Evolutionary conservation across 2,113 vertebrate species (phyloP).

Genomic region (Calidris pugnax): DNA sequence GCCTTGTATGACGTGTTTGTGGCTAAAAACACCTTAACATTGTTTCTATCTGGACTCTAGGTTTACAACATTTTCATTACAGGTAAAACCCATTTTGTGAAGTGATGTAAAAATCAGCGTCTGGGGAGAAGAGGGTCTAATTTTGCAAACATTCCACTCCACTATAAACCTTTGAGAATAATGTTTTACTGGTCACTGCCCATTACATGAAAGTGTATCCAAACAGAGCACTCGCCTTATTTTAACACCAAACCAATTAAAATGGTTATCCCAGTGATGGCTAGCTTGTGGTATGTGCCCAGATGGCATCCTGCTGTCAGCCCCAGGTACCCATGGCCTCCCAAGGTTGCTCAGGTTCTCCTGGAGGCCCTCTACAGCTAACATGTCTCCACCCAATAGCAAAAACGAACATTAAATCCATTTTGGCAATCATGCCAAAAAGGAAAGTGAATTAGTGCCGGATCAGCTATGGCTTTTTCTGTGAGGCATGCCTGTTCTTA

Average conservation of each 20-base stretch:
- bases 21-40: neutral
- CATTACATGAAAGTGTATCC: neutral
- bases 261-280: neutral
- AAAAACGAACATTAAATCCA: neutral
- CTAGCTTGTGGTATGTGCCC: rapidly evolving
- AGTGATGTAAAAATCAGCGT: neutral
- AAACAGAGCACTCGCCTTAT: neutral
- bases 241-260: neutral
- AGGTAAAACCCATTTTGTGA: neutral
- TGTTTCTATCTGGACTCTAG: neutral
- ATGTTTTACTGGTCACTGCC: neutral
- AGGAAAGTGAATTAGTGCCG: neutral
- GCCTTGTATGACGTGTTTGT: neutral
- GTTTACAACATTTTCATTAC: neutral
- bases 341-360: neutral
- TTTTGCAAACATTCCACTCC: neutral
- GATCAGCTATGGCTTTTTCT: neutral
- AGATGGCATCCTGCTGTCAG: neutral
- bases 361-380: neutral
- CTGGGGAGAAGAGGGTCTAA: neutral
- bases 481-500: neutral
- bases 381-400: neutral
- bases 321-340: neutral
- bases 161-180: neutral
- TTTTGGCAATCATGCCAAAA: neutral